Evolutionary conservation across 2,888 invertebrate species (phyloP).

Genomic region (Emmelina monodactyla): DNA sequence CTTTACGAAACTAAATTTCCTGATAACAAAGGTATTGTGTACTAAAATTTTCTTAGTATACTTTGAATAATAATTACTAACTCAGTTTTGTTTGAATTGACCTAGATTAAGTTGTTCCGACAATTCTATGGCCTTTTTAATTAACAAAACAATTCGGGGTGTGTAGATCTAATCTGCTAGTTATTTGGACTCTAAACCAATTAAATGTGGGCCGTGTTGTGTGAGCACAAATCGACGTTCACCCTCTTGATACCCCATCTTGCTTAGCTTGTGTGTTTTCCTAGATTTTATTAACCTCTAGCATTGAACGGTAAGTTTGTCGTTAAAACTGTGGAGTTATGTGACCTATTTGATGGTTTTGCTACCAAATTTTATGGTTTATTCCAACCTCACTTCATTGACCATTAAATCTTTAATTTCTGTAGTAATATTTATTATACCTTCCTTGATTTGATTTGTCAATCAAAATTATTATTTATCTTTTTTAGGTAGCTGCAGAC

Average conservation of each 20-base stretch:
- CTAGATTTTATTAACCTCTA: not conserved
- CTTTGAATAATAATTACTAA: too few species aligned
- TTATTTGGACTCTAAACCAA: not conserved
- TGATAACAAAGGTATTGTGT: too few species aligned
- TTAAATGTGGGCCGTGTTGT: not conserved
- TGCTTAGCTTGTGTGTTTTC: not conserved
- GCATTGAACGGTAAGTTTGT: not conserved
- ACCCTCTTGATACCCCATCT: too few species aligned
- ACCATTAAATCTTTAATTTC: not conserved
- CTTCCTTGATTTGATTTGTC: not conserved
- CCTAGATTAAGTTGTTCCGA: too few species aligned
- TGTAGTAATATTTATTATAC: not conserved
- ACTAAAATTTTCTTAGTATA: too few species aligned
- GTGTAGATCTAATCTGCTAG: too few species aligned
- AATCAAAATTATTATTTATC: constrained; percentile 24
- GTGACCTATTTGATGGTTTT: too few species aligned
- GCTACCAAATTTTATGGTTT: not conserved
- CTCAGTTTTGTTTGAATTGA: too few species aligned
- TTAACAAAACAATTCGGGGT: too few species aligned
- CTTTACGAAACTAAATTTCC: too few species aligned
- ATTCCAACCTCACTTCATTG: not conserved
- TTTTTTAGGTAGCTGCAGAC: constrained; percentile 51
- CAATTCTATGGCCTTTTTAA: too few species aligned
- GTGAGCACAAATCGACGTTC: not conserved
- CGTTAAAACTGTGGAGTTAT: too few species aligned